These are phyloP conservation scores for Heliconius hortense DNA, from an alignment of 2,888 invertebrate genomes.

Conservation along the genomic window DNA sequence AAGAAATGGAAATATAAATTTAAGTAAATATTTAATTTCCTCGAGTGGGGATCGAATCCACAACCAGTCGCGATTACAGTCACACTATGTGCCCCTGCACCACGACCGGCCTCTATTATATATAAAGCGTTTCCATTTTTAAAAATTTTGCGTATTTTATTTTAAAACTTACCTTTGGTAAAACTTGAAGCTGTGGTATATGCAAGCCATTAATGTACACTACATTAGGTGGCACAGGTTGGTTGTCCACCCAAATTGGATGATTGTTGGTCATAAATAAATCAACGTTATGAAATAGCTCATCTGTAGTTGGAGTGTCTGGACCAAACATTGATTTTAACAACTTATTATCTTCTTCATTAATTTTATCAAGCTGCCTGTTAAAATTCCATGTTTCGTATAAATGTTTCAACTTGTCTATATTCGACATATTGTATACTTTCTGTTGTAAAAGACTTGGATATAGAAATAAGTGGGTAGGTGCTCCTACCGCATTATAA, in stretches of 20 bases:
- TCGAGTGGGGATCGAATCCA: no score
- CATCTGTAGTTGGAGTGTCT: constrained; percentile 43
- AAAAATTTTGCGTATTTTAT: no score
- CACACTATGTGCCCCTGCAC: no score
- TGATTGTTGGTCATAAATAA: constrained; percentile 54
- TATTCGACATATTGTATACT: constrained; percentile 46
- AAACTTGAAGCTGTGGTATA: constrained; percentile 43
- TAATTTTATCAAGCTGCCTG: constrained; percentile 4
- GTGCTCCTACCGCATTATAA: constrained; percentile 46
- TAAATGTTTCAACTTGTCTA: constrained; percentile 50
- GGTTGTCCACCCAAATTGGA: constrained; percentile 52
- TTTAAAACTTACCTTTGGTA: constrained; percentile 47
- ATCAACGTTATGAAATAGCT: constrained; percentile 50
- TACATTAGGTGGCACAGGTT: constrained; percentile 51
- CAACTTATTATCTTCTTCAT: constrained; percentile 41
- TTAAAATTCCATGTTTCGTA: constrained; percentile 39
- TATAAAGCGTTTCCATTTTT: no score
- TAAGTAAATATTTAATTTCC: no score
- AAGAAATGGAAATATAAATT: no score
- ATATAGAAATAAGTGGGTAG: constrained; percentile 51
- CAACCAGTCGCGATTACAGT: no score
- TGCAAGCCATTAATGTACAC: constrained; percentile 55
- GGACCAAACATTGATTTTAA: constrained; percentile 44
- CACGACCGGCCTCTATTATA: no score
- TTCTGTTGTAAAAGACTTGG: constrained; percentile 45